A percentile compares a stretch with the other conserved stretches of the same genome.
These are phyloP conservation scores for Antennarius maculatus DNA, from an alignment of 2,797 vertebrate species.

Conservation along the genomic window DNA sequence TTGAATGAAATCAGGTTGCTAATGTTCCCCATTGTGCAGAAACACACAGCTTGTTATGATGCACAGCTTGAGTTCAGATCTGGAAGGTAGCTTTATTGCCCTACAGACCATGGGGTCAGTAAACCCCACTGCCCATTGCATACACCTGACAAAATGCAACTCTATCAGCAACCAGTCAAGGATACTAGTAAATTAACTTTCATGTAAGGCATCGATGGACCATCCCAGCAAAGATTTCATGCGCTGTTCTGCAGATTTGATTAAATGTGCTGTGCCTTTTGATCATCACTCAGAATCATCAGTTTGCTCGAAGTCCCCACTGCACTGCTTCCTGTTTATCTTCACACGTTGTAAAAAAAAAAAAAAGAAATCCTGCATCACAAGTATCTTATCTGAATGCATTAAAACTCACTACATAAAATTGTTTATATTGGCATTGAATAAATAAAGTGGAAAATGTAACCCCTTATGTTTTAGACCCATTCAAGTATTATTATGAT, in stretches of 20 bases:
- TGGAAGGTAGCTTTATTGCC: not conserved
- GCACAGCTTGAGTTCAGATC: not conserved
- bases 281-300: not conserved
- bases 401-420: not conserved
- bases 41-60: not conserved
- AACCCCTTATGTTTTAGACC: too few relatives aligned
- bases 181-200: not conserved
- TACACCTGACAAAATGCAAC: not conserved
- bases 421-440: not conserved
- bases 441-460: constrained; percentile 3
- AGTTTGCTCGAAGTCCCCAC: not conserved
- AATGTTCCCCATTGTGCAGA: not conserved
- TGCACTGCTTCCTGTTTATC: not conserved
- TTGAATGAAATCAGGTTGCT: not conserved
- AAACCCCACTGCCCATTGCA: not conserved
- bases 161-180: not conserved
- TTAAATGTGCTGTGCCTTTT: not conserved
- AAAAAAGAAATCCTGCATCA: not conserved
- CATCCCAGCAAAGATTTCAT: not conserved
- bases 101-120: not conserved
- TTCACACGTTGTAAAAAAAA: not conserved
- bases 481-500: constrained; percentile 6
- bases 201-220: not conserved
- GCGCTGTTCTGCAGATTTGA: not conserved
- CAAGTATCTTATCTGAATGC: constrained; percentile 1